Conservation (phyloP, 2,888 invertebrate species). For the Biston stratarius region DNA sequence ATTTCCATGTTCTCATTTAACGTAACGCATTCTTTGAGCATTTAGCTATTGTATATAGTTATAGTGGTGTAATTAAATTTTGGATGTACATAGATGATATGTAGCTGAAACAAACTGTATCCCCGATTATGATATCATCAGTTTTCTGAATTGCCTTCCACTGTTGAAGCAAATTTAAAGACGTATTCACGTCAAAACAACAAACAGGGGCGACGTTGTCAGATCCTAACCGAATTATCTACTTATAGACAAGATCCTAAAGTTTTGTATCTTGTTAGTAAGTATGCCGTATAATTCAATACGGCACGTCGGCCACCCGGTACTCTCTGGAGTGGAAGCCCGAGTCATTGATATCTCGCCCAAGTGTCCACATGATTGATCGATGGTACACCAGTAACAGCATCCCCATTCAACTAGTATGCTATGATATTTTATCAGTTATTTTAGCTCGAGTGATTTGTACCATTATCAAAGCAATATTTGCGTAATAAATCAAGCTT, state of each 20-base stretch:
- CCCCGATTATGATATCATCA: too few relatives aligned
- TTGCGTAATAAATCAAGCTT: conserved; percentile 44
- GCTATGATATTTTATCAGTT: conserved; percentile 55
- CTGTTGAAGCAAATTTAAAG: background rate
- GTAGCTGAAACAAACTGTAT: too few relatives aligned
- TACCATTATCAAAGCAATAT: conserved; percentile 42
- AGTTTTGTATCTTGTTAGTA: conserved; percentile 18
- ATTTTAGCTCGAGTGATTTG: conserved; percentile 58
- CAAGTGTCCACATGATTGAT: conserved; percentile 73
- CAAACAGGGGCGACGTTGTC: background rate
- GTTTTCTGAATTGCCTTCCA: too few relatives aligned
- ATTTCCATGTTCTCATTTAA: too few relatives aligned
- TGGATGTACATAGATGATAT: too few relatives aligned
- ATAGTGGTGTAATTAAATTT: too few relatives aligned
- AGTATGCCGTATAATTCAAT: conserved; percentile 51
- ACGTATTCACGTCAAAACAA: background rate
- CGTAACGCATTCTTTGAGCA: too few relatives aligned
- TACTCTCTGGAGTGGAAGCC: conserved; percentile 40
- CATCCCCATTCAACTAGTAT: conserved; percentile 53
- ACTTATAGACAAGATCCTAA: conserved; percentile 4
- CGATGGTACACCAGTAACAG: conserved; percentile 52
- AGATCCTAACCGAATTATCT: conserved; percentile 14
- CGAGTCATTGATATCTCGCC: conserved; percentile 59
- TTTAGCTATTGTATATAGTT: too few relatives aligned
- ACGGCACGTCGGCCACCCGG: conserved; percentile 44